Base-by-base conservation (phyloP, 2,797 vertebrate genomes). In the Sphenopsis melanotis region DNA sequence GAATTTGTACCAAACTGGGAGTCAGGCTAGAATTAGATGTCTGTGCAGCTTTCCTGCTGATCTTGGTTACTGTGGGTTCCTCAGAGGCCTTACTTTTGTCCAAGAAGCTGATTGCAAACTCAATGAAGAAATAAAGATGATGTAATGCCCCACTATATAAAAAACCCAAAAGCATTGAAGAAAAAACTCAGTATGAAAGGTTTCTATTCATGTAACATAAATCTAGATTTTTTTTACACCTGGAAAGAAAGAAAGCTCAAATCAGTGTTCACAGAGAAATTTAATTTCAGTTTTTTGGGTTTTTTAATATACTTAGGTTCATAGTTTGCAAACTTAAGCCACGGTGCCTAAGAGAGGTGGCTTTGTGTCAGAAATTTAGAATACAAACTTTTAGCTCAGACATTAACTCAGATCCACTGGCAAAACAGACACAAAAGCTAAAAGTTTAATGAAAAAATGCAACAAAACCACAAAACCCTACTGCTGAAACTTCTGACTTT, bases 221-320 rank as follows among this genome's bases (percentile, higher is more conserved):
- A 1, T 50, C 29, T 24, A 60, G 16, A 59, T 20, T 0, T 14
- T 59, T 84, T 84, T 81, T 37, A 69, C 30, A 49, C 9, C 17
- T 57, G 24, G 12, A 49, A 36, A 84, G 74, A 56, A 14, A 61
- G 50, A 71, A 36, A 69, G 34, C 17, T 79, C 12, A 76, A 55
- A 64, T 57, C 42, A 26, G 13, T 47, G 22, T 36, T 63, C 60
- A 52, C 44, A 91, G 16, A 80, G 32, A 72, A 87, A 66, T 4
- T 53, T 41, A 22, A n/a, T 17, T 49, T 71, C 20, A 66, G 24
- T 0, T 11, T 53, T 53, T 30, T 2, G 0, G 0, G 0, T 1
- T 11, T 76, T 78, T 66, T 22, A 11, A 56, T 4, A 11, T 47
- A 13, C 6, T 44, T 2, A 1, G 22, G 12, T 16, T 81, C 30